Evolutionary conservation across 1,140 invertebrate species (phyloP).

Genomic region (Cotesia chilonis): DNA sequence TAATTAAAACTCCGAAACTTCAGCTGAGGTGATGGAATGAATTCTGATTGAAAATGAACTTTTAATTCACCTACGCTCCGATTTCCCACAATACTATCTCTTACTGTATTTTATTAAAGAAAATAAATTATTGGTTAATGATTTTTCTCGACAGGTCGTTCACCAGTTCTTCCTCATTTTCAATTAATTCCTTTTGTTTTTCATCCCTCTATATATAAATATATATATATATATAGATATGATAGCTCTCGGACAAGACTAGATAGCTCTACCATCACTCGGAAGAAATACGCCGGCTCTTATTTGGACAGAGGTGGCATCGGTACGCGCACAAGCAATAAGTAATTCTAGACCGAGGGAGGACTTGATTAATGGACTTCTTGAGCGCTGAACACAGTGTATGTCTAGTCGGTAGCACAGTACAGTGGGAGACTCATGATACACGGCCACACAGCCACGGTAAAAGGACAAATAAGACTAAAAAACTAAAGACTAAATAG

Average conservation of each 20-base stretch:
- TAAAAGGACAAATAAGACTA: background rate
- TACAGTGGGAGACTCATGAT: background rate
- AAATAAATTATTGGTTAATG: background rate
- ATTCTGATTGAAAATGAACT: too few species aligned
- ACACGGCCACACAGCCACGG: background rate
- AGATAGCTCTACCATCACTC: background rate
- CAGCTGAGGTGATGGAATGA: too few species aligned
- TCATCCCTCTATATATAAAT: background rate
- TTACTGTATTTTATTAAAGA: background rate
- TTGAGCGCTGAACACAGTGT: conserved; percentile 32
- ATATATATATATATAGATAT: too few species aligned
- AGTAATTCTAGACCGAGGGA: conserved; percentile 31
- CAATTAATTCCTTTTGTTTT: conserved; percentile 24
- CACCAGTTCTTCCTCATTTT: background rate
- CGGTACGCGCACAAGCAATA: background rate
- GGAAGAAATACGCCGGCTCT: background rate
- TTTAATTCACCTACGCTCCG: too few species aligned
- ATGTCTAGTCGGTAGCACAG: conserved; percentile 31
- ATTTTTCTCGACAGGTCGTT: background rate
- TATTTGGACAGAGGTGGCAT: conserved; percentile 5
- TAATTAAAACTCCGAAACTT: too few species aligned
- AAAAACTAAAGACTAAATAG: background rate
- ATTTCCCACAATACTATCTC: background rate
- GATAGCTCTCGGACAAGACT: background rate
- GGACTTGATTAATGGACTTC: conserved; percentile 45